These are phyloP conservation scores for Dynastes maya DNA, from an alignment of 2,888 invertebrate species.

Conservation along the genomic window DNA sequence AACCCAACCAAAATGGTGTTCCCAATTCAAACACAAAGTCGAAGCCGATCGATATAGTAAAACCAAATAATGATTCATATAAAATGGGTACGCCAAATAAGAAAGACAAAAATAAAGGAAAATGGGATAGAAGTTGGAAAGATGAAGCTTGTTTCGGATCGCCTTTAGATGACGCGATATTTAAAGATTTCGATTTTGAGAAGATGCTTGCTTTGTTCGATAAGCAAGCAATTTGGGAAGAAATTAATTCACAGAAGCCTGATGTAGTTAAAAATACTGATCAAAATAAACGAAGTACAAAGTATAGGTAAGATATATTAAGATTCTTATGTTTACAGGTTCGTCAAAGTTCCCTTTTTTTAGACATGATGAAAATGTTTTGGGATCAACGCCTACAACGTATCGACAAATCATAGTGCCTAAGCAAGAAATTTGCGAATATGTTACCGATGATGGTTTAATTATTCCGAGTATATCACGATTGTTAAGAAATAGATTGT, in stretches of 20 bases:
- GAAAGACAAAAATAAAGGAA: conserved; percentile 72
- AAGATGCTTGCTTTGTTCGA: conserved; percentile 94
- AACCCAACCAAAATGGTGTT: conserved; percentile 65
- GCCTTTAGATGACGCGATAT: conserved; percentile 77
- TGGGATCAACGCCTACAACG: conserved; percentile 77
- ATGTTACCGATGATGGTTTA: conserved; percentile 87
- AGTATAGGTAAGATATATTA: conserved; percentile 64
- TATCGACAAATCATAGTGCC: conserved; percentile 82
- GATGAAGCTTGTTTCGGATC: conserved; percentile 87
- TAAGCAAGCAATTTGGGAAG: conserved; percentile 86
- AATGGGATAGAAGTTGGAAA: conserved; percentile 71
- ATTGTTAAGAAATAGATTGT: conserved; percentile 79
- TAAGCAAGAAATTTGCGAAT: conserved; percentile 75
- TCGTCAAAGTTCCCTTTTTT: conserved; percentile 58
- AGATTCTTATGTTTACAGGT: background rate
- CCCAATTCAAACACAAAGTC: conserved; percentile 66
- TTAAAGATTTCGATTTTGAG: conserved; percentile 94
- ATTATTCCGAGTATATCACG: conserved; percentile 84
- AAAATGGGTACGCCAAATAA: conserved; percentile 69
- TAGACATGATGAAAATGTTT: conserved; percentile 90
- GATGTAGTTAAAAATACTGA: conserved; percentile 75
- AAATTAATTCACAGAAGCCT: conserved; percentile 77
- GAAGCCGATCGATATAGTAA: conserved; percentile 67
- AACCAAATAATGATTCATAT: conserved; percentile 46
- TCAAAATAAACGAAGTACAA: conserved; percentile 62